Evolutionary conservation across 2,888 invertebrate species (phyloP).

Genomic region (Hirtodrosophila cameraria): DNA sequence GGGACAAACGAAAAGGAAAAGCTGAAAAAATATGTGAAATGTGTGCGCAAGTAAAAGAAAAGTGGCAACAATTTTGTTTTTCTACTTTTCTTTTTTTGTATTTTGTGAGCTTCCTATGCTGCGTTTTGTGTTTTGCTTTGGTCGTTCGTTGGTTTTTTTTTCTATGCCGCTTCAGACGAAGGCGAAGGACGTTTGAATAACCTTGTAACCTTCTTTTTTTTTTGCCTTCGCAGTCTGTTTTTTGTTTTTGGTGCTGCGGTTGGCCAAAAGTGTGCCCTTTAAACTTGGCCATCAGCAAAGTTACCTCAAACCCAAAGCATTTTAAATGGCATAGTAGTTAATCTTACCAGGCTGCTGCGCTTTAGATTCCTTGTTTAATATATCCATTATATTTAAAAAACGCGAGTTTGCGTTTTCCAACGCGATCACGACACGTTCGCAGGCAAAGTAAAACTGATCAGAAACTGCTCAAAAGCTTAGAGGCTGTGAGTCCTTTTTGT

Average conservation of each 20-base stretch:
- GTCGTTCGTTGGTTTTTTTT: slow-evolving; percentile 48
- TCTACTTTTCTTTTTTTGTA: slow-evolving; percentile 29
- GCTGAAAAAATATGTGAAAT: slow-evolving; percentile 67
- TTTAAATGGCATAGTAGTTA: slow-evolving; percentile 10
- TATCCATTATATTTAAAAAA: not conserved
- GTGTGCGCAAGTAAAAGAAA: slow-evolving; percentile 77
- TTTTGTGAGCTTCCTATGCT: slow-evolving; percentile 51
- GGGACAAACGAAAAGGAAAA: slow-evolving; percentile 53
- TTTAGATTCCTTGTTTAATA: not conserved
- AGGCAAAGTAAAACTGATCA: slow-evolving; percentile 70
- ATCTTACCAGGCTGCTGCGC: slow-evolving; percentile 34
- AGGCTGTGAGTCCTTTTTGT: slow-evolving; percentile 2
- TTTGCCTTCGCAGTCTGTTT: slow-evolving; percentile 21
- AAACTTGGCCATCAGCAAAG: slow-evolving; percentile 44
- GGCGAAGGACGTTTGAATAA: slow-evolving; percentile 82
- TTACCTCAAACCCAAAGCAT: slow-evolving; percentile 30
- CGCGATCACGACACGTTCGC: slow-evolving; percentile 69
- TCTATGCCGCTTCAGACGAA: slow-evolving; percentile 55
- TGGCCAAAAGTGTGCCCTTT: slow-evolving; percentile 62
- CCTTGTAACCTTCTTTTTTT: slow-evolving; percentile 81
- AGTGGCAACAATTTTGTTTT: slow-evolving; percentile 71
- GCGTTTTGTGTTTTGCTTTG: slow-evolving; percentile 74
- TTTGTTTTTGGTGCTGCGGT: slow-evolving; percentile 50
- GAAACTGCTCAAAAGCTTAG: slow-evolving; percentile 28
- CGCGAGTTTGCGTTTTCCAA: slow-evolving; percentile 24